Evolutionary conservation across 2,888 invertebrate species (phyloP), one percentile per base, ranked within the genome.

Genomic region (Eupithecia insigniata): DNA sequence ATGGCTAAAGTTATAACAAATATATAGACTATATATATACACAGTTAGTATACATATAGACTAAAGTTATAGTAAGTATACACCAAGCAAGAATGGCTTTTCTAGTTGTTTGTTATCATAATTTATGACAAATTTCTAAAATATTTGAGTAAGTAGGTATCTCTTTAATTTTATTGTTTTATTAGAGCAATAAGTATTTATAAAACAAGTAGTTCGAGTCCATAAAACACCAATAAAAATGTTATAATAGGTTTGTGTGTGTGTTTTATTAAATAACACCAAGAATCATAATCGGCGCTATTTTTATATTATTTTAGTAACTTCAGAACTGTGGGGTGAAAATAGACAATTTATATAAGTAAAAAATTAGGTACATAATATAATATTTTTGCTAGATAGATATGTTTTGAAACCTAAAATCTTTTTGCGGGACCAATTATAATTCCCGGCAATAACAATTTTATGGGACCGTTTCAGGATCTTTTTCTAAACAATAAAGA

Each of bases 171-270:
- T 67, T 55, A 71, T 58, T 65, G 43, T 58, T 68, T 65, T 68
- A 58, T 71, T 62, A 62, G 22, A 55, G 64, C 71, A 64, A 67
- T 72, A 26, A 12, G 1, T 26, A 69, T 66, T 64, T 55, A 66
- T 66, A 1, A 69, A 71, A 66, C 66, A 69, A 72, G 69, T 46
- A 68, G 46, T 69, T 60, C 65, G 32, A 55, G 46, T 39, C 61
- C 60, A 66, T 67, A 58, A 72, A 66, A 69, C 30, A 30, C 1
- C 46, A 70, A 65, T 69, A 64, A 64, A 36, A 64, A 12, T 12
- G 12, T 34, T 26, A 64, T 64, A 34, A 62, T 55, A 14, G 12
- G 55, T 26, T 26, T 51, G 22, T 51, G 3, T 55, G 26, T 26
- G 55, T 55, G 51, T 51, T 55, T 51, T 51, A 51, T 51, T 22